Base-by-base conservation (phyloP, 2,888 invertebrate genomes). In the Aspidapion aeneum region DNA sequence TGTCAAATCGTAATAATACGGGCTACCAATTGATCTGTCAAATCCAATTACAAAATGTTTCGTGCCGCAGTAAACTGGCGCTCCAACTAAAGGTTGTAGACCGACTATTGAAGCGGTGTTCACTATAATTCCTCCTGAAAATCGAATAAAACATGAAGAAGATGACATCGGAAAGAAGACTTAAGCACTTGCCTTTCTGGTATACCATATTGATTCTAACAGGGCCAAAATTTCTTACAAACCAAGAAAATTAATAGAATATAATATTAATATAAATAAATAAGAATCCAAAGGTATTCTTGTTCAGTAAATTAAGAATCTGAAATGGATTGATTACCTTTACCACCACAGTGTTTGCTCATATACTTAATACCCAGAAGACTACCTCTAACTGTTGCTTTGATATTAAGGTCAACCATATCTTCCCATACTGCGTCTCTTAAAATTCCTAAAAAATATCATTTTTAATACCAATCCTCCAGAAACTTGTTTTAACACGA, bases 71-170 rank as follows among this genome's bases (percentile, higher is more conserved):
- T 87, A 87, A 22, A 84, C 74, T 0, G 87, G 87, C 21, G 82
- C 73, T 35, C 81, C 83, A 9, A 83, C 81, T 49, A 83, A 77
- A 1, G 83, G 74, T 69, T 81, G 80, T 63, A 82, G 80, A 1
- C 87, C 88, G 62, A 85, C 82, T 48, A 86, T 82, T 1, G 88
- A 87, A 1, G 87, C 83, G 18, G 87, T 78, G 73, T 90, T 89
- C 16, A 89, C 81, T 59, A 90, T 84, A 0, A 85, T 83, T 1
- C 88, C 88, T 3, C 35, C 35, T 35, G 12, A 35, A 35, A 35
- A 7, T 7, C 35, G 35, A n/a, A n/a, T n/a, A n/a, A n/a, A n/a
- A n/a, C n/a, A n/a, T n/a, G n/a, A n/a, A n/a, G n/a, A n/a, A n/a
- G n/a, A n/a, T n/a, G n/a, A n/a, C n/a, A n/a, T n/a, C n/a, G n/a